Evolutionary conservation across 37 sponge, comb jelly and placozoan genomes (phyloP).

Genomic region (Theonella swinhoei): DNA sequence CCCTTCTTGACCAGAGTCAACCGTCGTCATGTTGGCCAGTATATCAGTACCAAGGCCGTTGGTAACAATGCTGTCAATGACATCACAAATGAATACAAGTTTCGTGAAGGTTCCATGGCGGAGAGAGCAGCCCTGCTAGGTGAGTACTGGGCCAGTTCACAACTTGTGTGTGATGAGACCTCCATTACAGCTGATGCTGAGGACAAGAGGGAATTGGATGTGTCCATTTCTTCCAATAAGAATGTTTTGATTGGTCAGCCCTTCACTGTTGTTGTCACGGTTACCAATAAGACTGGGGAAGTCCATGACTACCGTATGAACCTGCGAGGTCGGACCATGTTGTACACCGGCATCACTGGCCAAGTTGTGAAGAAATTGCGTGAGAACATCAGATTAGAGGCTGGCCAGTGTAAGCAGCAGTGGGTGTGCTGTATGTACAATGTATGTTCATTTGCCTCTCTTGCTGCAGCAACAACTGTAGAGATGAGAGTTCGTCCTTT

Average conservation of each 20-base stretch:
- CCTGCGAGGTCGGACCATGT: conserved; percentile 16
- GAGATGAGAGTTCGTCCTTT: conserved; percentile 2
- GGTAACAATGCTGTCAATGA: conserved; percentile 60
- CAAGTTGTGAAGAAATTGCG: conserved; percentile 10
- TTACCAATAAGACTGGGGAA: conserved; percentile 38
- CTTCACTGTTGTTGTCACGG: conserved; percentile 22
- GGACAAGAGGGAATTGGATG: conserved; percentile 16
- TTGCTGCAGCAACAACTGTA: conserved; percentile 10
- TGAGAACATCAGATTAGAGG: not conserved
- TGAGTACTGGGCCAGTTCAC: not conserved
- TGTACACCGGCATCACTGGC: conserved; percentile 44
- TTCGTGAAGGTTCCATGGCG: conserved; percentile 15
- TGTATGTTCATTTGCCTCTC: not conserved
- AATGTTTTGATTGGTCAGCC: conserved; percentile 33
- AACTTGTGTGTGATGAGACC: not conserved
- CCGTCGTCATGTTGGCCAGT: conserved; percentile 70
- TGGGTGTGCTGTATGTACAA: not conserved
- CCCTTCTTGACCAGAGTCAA: conserved; percentile 25
- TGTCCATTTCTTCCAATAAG: conserved; percentile 23
- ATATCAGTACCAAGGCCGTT: conserved; percentile 92
- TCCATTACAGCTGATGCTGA: conserved; percentile 1
- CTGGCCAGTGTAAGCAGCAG: conserved; percentile 13
- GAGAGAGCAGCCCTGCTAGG: conserved; percentile 49
- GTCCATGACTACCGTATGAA: not conserved
- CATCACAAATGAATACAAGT: conserved; percentile 73